phyloP scores from a whole-genome alignment of 2,888 invertebrate species.

The Philereme vetulata region DNA sequence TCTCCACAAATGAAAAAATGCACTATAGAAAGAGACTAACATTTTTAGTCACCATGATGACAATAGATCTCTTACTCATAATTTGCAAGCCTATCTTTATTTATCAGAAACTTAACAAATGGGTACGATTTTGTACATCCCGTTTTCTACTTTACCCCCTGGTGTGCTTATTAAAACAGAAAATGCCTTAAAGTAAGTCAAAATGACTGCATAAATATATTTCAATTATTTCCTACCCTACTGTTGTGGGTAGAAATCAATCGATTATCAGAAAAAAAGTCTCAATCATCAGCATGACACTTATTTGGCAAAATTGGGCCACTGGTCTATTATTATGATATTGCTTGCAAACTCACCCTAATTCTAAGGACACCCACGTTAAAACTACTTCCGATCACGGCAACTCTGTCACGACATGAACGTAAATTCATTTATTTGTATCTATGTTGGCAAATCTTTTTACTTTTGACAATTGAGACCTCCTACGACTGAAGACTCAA shows the following conservation, averaged over 20 bases:
- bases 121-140: no score
- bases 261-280: conserved; percentile 16
- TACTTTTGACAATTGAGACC: conserved; percentile 64
- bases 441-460: conserved; percentile 52
- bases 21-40: no score
- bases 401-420: conserved; percentile 45
- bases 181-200: no score
- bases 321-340: conserved; percentile 51
- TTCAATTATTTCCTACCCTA: no score
- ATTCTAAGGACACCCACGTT: conserved; percentile 51
- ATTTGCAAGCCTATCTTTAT: no score
- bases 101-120: no score
- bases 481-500: conserved; percentile 63
- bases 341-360: conserved; percentile 46
- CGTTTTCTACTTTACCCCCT: no score
- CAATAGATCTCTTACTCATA: no score
- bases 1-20: no score
- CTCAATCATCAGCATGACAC: conserved; percentile 26
- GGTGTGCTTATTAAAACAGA: no score
- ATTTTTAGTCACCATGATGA: no score
- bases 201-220: no score
- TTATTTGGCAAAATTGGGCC: conserved; percentile 47
- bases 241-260: neutral
- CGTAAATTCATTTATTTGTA: conserved; percentile 47
- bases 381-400: conserved; percentile 74